Conservation (phyloP, 2,888 invertebrate species). For the Aleiodes leptofemur region DNA sequence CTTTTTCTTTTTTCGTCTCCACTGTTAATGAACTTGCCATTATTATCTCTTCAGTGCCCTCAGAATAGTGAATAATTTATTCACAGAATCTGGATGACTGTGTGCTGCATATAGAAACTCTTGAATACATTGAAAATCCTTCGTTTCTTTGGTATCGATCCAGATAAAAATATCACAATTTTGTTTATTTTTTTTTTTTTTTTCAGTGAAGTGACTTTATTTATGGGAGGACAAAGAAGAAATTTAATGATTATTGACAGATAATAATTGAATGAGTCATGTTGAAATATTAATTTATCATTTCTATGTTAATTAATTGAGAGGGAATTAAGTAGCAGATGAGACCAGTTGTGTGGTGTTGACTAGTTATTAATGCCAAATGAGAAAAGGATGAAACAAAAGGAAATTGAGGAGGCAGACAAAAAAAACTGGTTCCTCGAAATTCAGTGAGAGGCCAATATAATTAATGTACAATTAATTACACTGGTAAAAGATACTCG, state of each 20-base stretch:
- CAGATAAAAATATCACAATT: constrained; percentile 2
- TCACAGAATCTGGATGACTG: constrained; percentile 2
- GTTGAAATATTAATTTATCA: neutral
- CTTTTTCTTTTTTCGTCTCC: too few relatives aligned
- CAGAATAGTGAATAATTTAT: neutral
- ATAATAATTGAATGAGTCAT: neutral
- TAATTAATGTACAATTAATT: constrained; percentile 39
- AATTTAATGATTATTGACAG: too few relatives aligned
- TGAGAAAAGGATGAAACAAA: neutral
- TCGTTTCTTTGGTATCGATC: constrained; percentile 1
- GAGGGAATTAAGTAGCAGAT: neutral
- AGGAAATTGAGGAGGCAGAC: constrained; percentile 8
- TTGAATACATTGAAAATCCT: neutral
- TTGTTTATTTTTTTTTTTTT: neutral
- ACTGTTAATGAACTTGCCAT: neutral
- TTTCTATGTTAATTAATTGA: neutral
- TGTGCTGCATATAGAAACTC: neutral
- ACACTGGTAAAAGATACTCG: constrained; percentile 11
- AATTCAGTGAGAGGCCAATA: neutral
- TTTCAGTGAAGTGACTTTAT: too few relatives aligned
- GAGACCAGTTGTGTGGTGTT: neutral
- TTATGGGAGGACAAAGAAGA: too few relatives aligned
- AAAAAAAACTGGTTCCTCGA: neutral
- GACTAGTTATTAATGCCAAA: neutral
- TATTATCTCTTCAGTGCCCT: neutral